Percentiles rank a stretch among this genome's conserved stretches.
Conservation (phyloP, 2,888 invertebrate genomes). For the Brachynemurus nebulosus region DNA sequence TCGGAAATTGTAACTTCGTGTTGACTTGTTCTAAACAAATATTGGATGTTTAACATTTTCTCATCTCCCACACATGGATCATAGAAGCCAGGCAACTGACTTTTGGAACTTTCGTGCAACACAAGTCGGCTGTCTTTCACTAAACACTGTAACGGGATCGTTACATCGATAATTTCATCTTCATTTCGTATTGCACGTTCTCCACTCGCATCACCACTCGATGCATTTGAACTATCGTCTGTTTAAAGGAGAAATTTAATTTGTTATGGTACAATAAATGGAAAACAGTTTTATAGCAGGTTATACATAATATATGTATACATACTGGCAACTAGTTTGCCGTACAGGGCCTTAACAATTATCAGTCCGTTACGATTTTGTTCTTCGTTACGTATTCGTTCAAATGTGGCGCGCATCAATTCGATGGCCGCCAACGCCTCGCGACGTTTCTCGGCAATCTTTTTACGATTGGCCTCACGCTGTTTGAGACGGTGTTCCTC, state of each 20-base stretch:
- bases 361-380: conserved; percentile 70
- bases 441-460: conserved; percentile 60
- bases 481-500: conserved; percentile 69
- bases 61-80: conserved; percentile 91
- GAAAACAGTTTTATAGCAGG: neutral
- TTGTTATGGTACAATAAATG: too few species aligned
- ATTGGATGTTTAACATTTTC: conserved; percentile 74
- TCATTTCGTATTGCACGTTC: conserved; percentile 22
- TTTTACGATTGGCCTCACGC: conserved; percentile 46
- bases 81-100: conserved; percentile 90
- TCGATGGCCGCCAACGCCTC: conserved; percentile 80
- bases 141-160: conserved; percentile 87
- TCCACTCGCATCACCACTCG: conserved; percentile 28
- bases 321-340: conserved; percentile 40
- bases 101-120: conserved; percentile 77
- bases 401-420: conserved; percentile 83
- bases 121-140: conserved; percentile 82
- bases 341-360: conserved; percentile 72
- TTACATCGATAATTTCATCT: conserved; percentile 71
- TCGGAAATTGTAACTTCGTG: conserved; percentile 71
- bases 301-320: neutral
- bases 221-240: conserved; percentile 7
- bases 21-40: conserved; percentile 66
- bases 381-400: conserved; percentile 69
- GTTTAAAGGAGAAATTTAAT: neutral